Percentiles rank a stretch among this genome's conserved stretches.
These are phyloP conservation scores for Archaeoteleia sp. DNA, from an alignment of 2,888 invertebrate species.

Conservation along the genomic window DNA sequence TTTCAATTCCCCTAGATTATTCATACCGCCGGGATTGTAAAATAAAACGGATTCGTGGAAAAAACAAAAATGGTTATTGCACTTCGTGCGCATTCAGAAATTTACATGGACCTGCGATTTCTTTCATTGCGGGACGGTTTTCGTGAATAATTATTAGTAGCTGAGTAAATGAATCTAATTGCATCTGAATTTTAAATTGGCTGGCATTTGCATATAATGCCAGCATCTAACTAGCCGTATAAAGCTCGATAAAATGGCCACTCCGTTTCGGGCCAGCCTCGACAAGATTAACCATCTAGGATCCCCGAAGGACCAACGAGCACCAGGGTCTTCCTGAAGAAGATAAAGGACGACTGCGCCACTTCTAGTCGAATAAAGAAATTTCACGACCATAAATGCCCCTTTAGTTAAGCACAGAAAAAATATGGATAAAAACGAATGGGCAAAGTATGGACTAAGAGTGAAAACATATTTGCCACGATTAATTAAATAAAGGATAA, in stretches of 20 bases:
- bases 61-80: conserved; percentile 1
- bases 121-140: conserved; percentile 47
- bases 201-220: conserved; percentile 69
- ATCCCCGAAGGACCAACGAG: conserved; percentile 40
- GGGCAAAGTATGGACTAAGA: no score
- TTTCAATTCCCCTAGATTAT: no score
- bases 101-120: conserved; percentile 45
- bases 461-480: no score
- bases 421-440: no score
- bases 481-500: no score
- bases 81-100: conserved; percentile 22
- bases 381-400: conserved; percentile 28
- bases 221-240: conserved; percentile 61
- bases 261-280: conserved; percentile 33
- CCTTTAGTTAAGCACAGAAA: conserved; percentile 26
- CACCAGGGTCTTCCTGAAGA: conserved; percentile 2
- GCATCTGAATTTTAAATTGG: conserved; percentile 71
- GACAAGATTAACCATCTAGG: conserved; percentile 46
- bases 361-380: conserved; percentile 25
- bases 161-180: conserved; percentile 71
- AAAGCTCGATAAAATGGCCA: conserved; percentile 57
- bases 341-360: conserved; percentile 30
- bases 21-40: no score
- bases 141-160: conserved; percentile 59
- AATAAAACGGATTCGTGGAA: no score